phyloP scores from a whole-genome alignment of 2,113 vertebrate genomes.

The Eretmochelys imbricata region DNA sequence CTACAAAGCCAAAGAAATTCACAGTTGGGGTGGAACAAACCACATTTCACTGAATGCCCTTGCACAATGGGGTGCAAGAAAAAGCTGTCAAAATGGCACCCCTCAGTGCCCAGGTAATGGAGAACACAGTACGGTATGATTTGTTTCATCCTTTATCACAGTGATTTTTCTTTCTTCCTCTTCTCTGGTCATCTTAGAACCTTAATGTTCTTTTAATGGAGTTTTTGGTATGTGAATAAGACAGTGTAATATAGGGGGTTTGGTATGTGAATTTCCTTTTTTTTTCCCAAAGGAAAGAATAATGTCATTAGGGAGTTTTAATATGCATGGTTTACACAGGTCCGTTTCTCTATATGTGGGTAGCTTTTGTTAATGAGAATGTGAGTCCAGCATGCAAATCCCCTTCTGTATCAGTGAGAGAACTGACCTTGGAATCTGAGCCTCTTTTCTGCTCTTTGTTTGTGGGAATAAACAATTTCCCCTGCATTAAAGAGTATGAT shows the following conservation, averaged over 20 bases:
- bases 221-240: neutral
- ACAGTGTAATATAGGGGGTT: neutral
- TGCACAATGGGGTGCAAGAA: neutral
- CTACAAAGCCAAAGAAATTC: neutral
- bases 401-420: neutral
- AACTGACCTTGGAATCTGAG: neutral
- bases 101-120: neutral
- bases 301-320: slow-evolving; percentile 6
- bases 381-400: neutral
- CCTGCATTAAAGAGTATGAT: neutral
- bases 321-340: neutral
- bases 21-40: neutral
- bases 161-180: neutral
- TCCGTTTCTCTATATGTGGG: neutral
- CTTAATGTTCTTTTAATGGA: neutral
- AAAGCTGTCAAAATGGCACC: neutral
- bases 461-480: neutral
- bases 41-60: neutral
- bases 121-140: neutral
- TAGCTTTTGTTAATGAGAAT: rapidly evolving
- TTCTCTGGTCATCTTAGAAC: neutral
- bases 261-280: slow-evolving; percentile 12
- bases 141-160: neutral
- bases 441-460: neutral
- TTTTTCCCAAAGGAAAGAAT: slow-evolving; percentile 11